A percentile compares a stretch with the other conserved stretches of the same genome.
phyloP scores from a whole-genome alignment of 2,888 invertebrate species.

The Phengaris arion region DNA sequence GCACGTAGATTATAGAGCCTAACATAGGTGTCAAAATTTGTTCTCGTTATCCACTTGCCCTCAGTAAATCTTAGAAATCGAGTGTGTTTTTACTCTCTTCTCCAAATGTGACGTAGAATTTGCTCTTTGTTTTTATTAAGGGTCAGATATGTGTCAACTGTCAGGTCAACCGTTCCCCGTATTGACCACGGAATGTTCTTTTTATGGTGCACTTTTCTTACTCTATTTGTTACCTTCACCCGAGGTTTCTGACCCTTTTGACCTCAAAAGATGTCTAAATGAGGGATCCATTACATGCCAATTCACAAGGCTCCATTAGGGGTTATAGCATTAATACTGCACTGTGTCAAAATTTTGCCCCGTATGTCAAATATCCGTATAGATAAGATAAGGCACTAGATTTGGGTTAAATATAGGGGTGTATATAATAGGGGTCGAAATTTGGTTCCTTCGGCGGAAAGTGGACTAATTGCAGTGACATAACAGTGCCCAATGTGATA shows the following conservation, averaged over 20 bases:
- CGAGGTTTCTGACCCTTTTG: not conserved
- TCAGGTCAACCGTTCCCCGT: not conserved
- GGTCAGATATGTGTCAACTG: not conserved
- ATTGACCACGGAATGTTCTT: not conserved
- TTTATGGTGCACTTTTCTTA: not conserved
- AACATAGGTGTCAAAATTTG: no score
- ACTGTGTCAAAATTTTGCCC: not conserved
- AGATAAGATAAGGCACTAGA: not conserved
- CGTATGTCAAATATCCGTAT: not conserved
- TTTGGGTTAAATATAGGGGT: no score
- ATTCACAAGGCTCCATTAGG: not conserved
- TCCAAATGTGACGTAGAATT: not conserved
- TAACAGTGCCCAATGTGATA: conserved; percentile 2
- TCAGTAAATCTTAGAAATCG: not conserved
- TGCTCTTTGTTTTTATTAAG: conserved; percentile 4
- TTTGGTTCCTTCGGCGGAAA: not conserved
- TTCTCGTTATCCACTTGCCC: no score
- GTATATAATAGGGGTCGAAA: not conserved
- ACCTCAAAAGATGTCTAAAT: not conserved
- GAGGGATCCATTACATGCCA: not conserved
- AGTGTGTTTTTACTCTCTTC: not conserved
- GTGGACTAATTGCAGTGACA: not conserved
- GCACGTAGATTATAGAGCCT: not conserved
- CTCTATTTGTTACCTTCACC: not conserved
- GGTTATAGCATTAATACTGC: not conserved